A percentile compares a stretch with the other conserved stretches of the same genome.
phyloP scores from a whole-genome alignment of 2,113 vertebrate genomes.

The Rhadina sibilatrix region DNA sequence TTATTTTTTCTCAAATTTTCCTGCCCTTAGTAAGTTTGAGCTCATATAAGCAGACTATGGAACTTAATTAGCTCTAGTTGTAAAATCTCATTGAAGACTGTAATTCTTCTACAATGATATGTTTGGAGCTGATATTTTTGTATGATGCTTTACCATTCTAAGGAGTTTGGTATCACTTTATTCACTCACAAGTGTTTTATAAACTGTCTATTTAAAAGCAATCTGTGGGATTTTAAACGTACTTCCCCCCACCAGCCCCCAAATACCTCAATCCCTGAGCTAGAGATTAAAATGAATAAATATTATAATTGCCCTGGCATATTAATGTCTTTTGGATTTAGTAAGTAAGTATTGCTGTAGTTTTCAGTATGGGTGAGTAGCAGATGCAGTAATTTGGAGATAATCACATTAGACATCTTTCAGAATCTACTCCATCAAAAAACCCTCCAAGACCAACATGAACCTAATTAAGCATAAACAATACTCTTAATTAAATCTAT shows the following conservation, averaged over 20 bases:
- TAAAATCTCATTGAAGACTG: neutral
- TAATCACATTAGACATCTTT: neutral
- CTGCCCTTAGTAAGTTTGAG: neutral
- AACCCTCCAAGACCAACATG: neutral
- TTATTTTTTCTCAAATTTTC: neutral
- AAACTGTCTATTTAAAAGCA: neutral
- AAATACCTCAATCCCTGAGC: neutral
- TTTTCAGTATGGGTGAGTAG: neutral
- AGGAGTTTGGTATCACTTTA: neutral
- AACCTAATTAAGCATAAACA: neutral
- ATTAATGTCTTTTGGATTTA: neutral
- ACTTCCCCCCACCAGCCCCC: fast-evolving
- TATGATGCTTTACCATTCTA: neutral
- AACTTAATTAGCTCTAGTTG: neutral
- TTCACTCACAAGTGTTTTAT: neutral
- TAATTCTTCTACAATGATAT: neutral
- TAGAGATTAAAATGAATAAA: neutral
- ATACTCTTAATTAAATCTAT: neutral
- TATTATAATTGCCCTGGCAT: neutral
- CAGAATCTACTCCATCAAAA: neutral
- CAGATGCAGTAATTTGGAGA: neutral
- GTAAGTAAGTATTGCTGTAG: neutral
- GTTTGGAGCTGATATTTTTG: neutral
- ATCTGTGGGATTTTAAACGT: neutral
- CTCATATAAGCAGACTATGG: neutral